Evolutionary conservation across 23 tunicate species (phyloP), one percentile per base, ranked within the genome.

Genomic region (Diplosoma virens): DNA sequence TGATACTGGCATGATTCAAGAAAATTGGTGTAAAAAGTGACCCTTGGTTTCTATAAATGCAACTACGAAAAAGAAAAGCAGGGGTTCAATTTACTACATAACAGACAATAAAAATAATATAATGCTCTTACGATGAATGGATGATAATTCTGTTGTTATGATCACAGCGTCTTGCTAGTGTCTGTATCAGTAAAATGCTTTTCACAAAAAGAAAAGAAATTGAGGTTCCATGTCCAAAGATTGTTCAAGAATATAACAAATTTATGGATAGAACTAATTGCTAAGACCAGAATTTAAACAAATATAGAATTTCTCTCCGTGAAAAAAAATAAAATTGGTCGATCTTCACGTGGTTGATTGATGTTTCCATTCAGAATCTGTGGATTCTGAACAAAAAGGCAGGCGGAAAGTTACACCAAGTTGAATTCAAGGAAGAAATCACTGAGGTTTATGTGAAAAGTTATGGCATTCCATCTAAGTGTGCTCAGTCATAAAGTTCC

Each of bases 81-180:
- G 69, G 30, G 69, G 35, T 27, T 27, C 34, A 29, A 61, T 29
- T 3, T 34, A 61, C 3, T 61, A 27, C 18, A 35, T 61, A 27
- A n/a, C 69, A n/a, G 69, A 61, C 35, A 4, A n/a, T 26, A 29
- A 61, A 61, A 61, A 61, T 35, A 61, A 61, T 27, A 61, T 61
- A 3, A 29, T 61, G 69, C 35, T 29, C 30, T 61, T 34, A 5
- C 35, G 69, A 11, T 61, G 69, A n/a, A 61, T 61, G 69, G 69
- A 61, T n/a, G n/a, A n/a, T n/a, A 61, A 61, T 61, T 61, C 69
- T 26, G 69, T 61, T 34, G 69, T 61, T 7, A 61, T 35, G 30
- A 61, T 61, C 7, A 35, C 69, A n/a, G n/a, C n/a, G n/a, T n/a
- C n/a, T n/a, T 61, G 28, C 69, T n/a, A 61, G 35, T 61, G 69